Percentiles rank a stretch among this genome's conserved stretches.
Conservation (phyloP, 1,140 invertebrate species). For the Brachionus koreanus region DNA sequence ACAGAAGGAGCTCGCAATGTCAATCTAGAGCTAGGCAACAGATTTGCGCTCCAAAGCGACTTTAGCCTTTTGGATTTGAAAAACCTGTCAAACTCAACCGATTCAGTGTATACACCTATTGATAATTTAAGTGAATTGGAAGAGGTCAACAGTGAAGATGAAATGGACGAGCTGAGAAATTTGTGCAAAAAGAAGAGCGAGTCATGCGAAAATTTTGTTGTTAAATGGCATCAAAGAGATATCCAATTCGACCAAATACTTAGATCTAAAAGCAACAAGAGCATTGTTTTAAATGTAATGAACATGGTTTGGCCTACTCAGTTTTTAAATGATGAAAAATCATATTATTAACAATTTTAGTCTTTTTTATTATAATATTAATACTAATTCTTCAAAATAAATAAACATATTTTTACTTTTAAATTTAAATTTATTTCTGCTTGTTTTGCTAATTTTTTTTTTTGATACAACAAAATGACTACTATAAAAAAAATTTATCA, state of each 20-base stretch:
- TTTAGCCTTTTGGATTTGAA: not conserved
- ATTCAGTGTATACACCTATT: constrained; percentile 10
- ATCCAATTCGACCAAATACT: not conserved
- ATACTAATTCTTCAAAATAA: not conserved
- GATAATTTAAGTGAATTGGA: constrained; percentile 14
- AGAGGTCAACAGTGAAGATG: not conserved
- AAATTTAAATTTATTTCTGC: not conserved
- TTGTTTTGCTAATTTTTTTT: no score
- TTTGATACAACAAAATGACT: no score
- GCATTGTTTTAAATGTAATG: not conserved
- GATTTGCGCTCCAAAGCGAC: not conserved
- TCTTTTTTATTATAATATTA: not conserved
- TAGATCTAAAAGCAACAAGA: not conserved
- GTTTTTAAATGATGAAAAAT: not conserved
- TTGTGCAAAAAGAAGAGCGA: not conserved
- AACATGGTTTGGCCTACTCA: not conserved
- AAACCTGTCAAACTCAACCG: not conserved
- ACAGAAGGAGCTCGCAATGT: not conserved
- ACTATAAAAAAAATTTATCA: no score
- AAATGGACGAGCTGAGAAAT: not conserved
- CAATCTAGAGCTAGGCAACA: not conserved
- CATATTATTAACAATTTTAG: constrained; percentile 1
- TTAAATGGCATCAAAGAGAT: not conserved
- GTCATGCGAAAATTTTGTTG: constrained; percentile 25
- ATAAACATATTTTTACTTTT: not conserved